Percentiles rank a stretch among this genome's conserved stretches.
Conservation (phyloP, 2,113 vertebrate genomes). For the Fulica atra region DNA sequence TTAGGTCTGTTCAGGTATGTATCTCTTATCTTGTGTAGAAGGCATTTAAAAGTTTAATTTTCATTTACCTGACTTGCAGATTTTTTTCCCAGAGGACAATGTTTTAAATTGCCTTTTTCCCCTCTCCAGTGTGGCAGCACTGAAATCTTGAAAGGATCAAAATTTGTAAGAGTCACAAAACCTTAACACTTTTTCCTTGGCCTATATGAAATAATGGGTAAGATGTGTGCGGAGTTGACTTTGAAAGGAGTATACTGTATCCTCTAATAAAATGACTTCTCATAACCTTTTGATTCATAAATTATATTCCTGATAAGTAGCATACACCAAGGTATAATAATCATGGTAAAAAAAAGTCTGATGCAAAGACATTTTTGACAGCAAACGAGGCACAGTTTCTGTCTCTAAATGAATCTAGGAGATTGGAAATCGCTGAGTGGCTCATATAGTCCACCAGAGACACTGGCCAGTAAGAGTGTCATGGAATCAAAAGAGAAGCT, state of each 20-base stretch:
- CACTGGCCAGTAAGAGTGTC: too few relatives aligned
- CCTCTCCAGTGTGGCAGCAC: rapidly evolving
- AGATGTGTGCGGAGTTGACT: not conserved
- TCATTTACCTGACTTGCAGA: not conserved
- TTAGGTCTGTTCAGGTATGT: not conserved
- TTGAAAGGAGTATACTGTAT: not conserved
- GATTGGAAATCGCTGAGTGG: not conserved
- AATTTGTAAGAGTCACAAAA: not conserved
- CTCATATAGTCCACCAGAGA: not conserved
- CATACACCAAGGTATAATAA: not conserved
- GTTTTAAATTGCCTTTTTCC: not conserved
- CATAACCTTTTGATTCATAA: not conserved
- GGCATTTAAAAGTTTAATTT: not conserved
- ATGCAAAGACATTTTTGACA: not conserved
- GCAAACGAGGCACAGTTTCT: not conserved
- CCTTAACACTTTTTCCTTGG: not conserved
- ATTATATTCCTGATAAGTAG: not conserved
- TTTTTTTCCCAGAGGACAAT: not conserved
- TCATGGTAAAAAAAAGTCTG: not conserved
- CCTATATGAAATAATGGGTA: not conserved
- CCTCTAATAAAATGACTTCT: not conserved
- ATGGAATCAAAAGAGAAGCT: not conserved
- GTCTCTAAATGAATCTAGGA: not conserved
- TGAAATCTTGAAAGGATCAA: not conserved
- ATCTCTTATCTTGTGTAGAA: not conserved